These are phyloP conservation scores for Sebastes iracundus DNA, from an alignment of 2,797 vertebrate species.

Conservation along the genomic window DNA sequence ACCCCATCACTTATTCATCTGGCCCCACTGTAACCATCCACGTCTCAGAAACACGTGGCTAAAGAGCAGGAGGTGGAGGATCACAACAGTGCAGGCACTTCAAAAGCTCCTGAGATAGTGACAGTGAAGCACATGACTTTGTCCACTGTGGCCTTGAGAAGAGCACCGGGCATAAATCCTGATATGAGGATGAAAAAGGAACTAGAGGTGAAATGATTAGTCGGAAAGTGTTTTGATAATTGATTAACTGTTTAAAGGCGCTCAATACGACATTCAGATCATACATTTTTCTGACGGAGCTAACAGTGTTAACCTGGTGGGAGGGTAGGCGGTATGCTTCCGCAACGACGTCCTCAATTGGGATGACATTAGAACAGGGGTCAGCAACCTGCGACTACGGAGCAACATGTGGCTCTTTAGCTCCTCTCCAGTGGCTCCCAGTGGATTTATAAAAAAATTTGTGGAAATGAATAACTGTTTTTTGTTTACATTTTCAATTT, in stretches of 20 bases:
- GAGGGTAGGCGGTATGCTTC: neutral
- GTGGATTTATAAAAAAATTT: no score
- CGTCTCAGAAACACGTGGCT: conserved; percentile 2
- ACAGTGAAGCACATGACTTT: neutral
- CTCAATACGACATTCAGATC: neutral
- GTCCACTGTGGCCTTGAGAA: neutral
- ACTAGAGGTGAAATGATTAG: neutral
- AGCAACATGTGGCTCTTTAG: no score
- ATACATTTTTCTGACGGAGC: neutral
- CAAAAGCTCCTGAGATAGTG: neutral
- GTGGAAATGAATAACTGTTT: no score
- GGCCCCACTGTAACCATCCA: conserved; percentile 18
- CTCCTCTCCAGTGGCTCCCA: no score
- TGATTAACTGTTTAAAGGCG: neutral
- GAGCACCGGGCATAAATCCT: neutral
- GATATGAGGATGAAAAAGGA: neutral
- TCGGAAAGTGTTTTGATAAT: neutral
- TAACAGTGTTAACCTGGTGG: no score
- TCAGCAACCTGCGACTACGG: no score
- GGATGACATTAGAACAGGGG: neutral
- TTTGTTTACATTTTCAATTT: no score
- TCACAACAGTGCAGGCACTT: neutral
- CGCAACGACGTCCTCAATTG: neutral
- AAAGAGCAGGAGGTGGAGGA: neutral
- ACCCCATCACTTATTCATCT: conserved; percentile 60